phyloP scores from a whole-genome alignment of 2,113 vertebrate genomes.

The Megaptera novaeangliae region DNA sequence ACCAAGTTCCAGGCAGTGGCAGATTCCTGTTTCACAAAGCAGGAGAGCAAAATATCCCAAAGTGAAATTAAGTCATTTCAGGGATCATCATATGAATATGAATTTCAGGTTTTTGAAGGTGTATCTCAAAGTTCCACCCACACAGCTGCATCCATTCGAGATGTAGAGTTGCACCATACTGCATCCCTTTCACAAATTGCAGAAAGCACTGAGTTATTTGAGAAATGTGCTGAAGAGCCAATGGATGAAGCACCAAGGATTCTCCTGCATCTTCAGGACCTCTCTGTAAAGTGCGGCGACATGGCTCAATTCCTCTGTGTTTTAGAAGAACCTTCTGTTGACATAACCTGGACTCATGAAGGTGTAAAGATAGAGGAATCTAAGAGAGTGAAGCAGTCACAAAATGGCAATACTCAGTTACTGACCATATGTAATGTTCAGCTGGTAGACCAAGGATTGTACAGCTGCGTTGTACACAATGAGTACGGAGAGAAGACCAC shows the following conservation, averaged over 20 bases:
- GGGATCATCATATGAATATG: constrained; percentile 75
- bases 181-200: constrained; percentile 63
- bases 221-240: constrained; percentile 34
- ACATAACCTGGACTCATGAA: constrained; percentile 85
- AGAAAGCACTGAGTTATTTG: constrained; percentile 49
- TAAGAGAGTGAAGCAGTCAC: constrained; percentile 82
- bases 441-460: constrained; percentile 85
- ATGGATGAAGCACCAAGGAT: constrained; percentile 72
- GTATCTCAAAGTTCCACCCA: constrained; percentile 80
- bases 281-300: constrained; percentile 82
- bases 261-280: constrained; percentile 84
- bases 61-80: constrained; percentile 82
- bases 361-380: constrained; percentile 79
- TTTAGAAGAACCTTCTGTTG: constrained; percentile 82
- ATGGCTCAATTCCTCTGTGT: constrained; percentile 87
- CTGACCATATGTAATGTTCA: constrained; percentile 84
- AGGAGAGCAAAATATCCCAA: constrained; percentile 77
- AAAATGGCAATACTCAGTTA: constrained; percentile 81
- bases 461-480: constrained; percentile 86
- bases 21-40: constrained; percentile 79
- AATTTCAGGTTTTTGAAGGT: constrained; percentile 82
- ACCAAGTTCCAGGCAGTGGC: constrained; percentile 77
- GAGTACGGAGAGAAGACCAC: constrained; percentile 83
- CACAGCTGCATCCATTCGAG: constrained; percentile 66
- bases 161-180: constrained; percentile 55